Base-by-base conservation (phyloP, 2,888 invertebrate species). In the Pollenia angustigena region DNA sequence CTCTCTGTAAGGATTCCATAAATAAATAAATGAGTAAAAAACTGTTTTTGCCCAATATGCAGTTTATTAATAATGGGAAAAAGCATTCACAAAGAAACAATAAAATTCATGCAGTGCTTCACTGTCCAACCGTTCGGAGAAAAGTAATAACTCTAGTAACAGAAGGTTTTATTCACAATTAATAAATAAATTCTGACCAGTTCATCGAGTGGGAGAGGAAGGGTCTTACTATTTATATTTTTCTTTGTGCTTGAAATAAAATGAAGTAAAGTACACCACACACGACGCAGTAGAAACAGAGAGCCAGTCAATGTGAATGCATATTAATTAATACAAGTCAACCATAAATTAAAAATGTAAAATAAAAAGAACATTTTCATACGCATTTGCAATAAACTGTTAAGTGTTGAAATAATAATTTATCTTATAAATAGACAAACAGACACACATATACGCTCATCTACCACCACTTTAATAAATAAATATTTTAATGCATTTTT, bases 391-490 rank as follows among this genome's bases (percentile, higher is more conserved):
- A 18, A 56, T 56, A 12, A 81, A 56, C 18, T 42, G 62, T 46
- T 66, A 81, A 64, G 64, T 64, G 72, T 81, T 74, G 56, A 74
- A 81, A 74, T 66, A 56, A 81, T 56, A 56, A 81, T 66, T 54
- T 56, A 64, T 81, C 9, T 23, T 48, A 74, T 48, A 54, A 71
- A 16, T 58, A 46, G 7, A 40, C 11, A 71, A 16, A 14, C 1
- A 16, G 1, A 32, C 23, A n/a, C 32, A 32, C 8, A 48, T 32
- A 48, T 10, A 66, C 46, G 10, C 16, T 6, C 11, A 42, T 23
- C 58, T 60, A 16, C n/a, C 50, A 69, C 9, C 16, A 54, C 23
- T 68, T 46, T 40, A 42, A 14, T 50, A 52, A 60, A 48, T 16
- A 60, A 48, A 62, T 46, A 56, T 14, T 46, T 46, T 46, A 44